Evolutionary conservation across 37 sponge, comb jelly and placozoan genomes (phyloP).

Genomic region (Chondrosia reniformis): DNA sequence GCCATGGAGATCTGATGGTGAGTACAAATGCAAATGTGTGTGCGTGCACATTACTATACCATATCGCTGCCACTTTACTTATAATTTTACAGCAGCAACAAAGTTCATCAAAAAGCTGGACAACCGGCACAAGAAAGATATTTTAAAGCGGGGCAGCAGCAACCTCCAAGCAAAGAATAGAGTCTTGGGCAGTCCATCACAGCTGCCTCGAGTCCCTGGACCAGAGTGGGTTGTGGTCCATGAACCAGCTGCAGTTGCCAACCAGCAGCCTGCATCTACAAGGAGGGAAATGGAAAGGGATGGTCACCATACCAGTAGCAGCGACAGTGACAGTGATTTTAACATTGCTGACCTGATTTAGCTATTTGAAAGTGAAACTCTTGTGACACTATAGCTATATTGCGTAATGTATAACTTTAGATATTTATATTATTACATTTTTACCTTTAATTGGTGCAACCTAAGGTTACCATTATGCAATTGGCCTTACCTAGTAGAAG

Average conservation of each 20-base stretch:
- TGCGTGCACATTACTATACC: constrained; percentile 3
- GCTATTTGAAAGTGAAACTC: constrained; percentile 2
- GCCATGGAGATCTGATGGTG: constrained; percentile 18
- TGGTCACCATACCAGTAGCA: constrained; percentile 3
- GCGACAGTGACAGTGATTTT: constrained; percentile 3
- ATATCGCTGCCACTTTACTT: constrained; percentile 2
- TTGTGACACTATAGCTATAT: constrained; percentile 2
- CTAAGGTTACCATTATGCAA: constrained; percentile 2
- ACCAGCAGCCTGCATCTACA: constrained; percentile 1
- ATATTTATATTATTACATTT: constrained; percentile 1
- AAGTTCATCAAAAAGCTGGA: constrained; percentile 2
- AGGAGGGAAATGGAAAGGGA: constrained; percentile 3
- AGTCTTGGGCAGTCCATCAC: constrained; percentile 3
- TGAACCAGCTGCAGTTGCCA: constrained; percentile 3
- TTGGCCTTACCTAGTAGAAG: constrained; percentile 3
- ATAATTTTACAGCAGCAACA: constrained; percentile 2
- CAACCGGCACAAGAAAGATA: constrained; percentile 3
- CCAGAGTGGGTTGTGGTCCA: constrained; percentile 1
- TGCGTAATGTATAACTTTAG: constrained; percentile 2
- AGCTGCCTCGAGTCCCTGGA: constrained; percentile 1
- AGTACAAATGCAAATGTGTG: neutral
- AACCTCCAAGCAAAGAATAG: constrained; percentile 2
- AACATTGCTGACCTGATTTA: constrained; percentile 2
- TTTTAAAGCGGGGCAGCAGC: constrained; percentile 3
- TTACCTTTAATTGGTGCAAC: neutral